Conservation (phyloP, 35 echinoderm and acorn worm genomes). For the Heliocidaris erythrogramma region DNA sequence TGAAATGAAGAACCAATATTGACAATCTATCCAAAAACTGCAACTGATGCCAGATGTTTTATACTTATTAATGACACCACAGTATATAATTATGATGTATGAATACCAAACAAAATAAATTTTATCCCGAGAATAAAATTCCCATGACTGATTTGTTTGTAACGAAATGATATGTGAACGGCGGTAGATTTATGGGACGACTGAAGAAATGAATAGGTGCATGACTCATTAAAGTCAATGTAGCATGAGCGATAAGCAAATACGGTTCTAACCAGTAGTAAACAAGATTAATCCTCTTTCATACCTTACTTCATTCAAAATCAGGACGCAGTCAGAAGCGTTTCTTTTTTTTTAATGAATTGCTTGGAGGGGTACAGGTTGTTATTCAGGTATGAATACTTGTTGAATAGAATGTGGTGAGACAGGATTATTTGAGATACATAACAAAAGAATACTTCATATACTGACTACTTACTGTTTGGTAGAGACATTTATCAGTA, state of each 20-base stretch:
- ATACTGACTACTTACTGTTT: background rate
- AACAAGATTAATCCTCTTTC: background rate
- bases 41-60: no score
- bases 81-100: no score
- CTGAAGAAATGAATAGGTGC: background rate
- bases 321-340: background rate
- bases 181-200: background rate
- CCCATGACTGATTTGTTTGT: background rate
- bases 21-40: no score
- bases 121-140: background rate
- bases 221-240: constrained; percentile 7
- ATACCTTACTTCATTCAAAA: background rate
- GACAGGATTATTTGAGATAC: background rate
- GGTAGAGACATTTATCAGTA: background rate
- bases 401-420: background rate
- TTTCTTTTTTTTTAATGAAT: background rate
- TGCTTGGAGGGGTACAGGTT: background rate
- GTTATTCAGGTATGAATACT: background rate
- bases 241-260: background rate
- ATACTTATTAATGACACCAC: no score
- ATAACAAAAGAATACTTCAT: background rate
- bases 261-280: background rate
- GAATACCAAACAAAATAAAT: no score
- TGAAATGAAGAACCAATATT: no score
- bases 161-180: background rate